A percentile compares a stretch with the other conserved stretches of the same genome.
Conservation (phyloP, 2,113 vertebrate species). For the Alligator sinensis region DNA sequence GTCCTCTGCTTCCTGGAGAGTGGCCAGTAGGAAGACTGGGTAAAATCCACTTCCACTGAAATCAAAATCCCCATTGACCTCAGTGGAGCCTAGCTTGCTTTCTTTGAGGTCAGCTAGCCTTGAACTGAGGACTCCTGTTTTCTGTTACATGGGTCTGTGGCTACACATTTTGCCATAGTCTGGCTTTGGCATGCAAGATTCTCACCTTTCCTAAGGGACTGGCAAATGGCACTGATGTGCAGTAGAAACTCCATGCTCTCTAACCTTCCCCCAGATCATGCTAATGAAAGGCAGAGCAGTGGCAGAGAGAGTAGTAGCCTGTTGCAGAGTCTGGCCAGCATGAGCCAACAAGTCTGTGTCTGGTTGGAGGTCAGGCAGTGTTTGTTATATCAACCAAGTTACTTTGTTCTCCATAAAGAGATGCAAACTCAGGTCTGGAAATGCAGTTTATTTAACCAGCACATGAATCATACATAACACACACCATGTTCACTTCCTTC, state of each 20-base stretch:
- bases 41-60: background rate
- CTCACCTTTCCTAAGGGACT: background rate
- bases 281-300: background rate
- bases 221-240: background rate
- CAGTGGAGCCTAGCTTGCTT: background rate
- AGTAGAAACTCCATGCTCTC: background rate
- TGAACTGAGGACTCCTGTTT: background rate
- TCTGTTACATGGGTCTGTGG: background rate
- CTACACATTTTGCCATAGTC: background rate
- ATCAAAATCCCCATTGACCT: background rate
- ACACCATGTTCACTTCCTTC: background rate
- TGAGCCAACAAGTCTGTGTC: background rate
- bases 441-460: background rate
- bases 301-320: background rate
- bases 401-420: background rate
- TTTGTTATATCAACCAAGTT: background rate
- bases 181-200: background rate
- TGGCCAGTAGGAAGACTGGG: no score
- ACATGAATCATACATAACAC: background rate
- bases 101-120: background rate
- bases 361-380: background rate
- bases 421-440: background rate
- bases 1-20: no score
- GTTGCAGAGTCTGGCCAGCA: background rate
- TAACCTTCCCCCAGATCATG: background rate